Evolutionary conservation across 2,113 vertebrate genomes (phyloP).

Genomic region (Plecotus auritus): DNA sequence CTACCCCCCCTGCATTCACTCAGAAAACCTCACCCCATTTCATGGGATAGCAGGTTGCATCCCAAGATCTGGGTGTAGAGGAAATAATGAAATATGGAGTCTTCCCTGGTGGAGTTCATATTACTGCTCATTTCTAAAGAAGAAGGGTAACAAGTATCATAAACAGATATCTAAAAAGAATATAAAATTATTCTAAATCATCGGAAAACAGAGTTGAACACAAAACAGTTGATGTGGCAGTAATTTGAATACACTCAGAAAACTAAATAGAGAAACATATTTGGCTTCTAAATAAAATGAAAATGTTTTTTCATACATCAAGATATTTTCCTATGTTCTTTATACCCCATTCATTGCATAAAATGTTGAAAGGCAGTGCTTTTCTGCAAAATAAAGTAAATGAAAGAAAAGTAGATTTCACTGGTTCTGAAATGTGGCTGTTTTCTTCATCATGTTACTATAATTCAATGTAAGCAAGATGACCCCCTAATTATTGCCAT

Average conservation of each 20-base stretch:
- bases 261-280: neutral
- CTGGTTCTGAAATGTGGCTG: neutral
- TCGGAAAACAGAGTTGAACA: neutral
- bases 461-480: neutral
- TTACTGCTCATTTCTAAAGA: neutral
- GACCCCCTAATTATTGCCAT: neutral
- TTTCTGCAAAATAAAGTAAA: neutral
- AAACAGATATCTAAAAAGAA: neutral
- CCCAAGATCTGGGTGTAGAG: neutral
- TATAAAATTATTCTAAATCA: neutral
- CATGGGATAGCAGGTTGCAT: neutral
- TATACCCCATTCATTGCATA: neutral
- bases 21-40: neutral
- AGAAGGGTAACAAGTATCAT: neutral
- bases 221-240: neutral
- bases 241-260: neutral
- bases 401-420: neutral
- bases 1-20: neutral
- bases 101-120: neutral
- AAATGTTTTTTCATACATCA: neutral
- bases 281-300: neutral
- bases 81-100: neutral
- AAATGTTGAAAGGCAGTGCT: neutral
- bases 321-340: neutral
- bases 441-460: constrained; percentile 31